Base-by-base conservation (phyloP, 1,140 invertebrate species). In the Popillia japonica region DNA sequence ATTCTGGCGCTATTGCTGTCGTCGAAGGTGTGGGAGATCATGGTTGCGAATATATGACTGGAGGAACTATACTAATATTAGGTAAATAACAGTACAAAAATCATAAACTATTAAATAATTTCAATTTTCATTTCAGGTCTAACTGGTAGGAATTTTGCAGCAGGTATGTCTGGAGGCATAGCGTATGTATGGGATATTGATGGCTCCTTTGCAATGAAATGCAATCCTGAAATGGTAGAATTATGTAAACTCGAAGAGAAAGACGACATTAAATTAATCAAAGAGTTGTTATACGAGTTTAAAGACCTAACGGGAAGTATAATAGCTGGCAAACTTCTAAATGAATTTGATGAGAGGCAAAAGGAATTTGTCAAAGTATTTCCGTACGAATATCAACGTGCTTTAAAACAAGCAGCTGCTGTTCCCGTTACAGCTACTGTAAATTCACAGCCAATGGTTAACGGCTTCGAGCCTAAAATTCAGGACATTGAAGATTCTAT, bases 1-100 rank as follows among this genome's bases (percentile, higher is more conserved):
- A 99, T 88, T 99, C 97, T 20, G 98, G 98, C 23, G 98, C 94
- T 40, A 91, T 92, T 44, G 97, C 98, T 2, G 97, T 99, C 20
- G 91, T 91, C n/a, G 90, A 94, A 89, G 98, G 97, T 77, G 97
- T 98, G 76, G 98, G 98, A 72, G 98, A 99, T 90, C 98, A 99
- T 88, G 98, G 97, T 40, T 99, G 98, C 90, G 98, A 99, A 88
- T 99, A 99, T 86, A 99, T 99, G 98, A 99, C 98, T 55, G 98
- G 97, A 34, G 98, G 98, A 79, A 89, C 90, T 79, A 95, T 95
- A 78, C 88, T 99, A 7, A 95, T 99, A 85, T 90, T 99, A 10
- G 98, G 98, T 76, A 89, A 34, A 97, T 41, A 34, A 44, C 17
- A 72, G 11, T 14, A n/a, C 23, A 42, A 4, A 68, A 41, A 59